Evolutionary conservation across 2,797 vertebrate species (phyloP).

Genomic region (Eulemur albifrons): DNA sequence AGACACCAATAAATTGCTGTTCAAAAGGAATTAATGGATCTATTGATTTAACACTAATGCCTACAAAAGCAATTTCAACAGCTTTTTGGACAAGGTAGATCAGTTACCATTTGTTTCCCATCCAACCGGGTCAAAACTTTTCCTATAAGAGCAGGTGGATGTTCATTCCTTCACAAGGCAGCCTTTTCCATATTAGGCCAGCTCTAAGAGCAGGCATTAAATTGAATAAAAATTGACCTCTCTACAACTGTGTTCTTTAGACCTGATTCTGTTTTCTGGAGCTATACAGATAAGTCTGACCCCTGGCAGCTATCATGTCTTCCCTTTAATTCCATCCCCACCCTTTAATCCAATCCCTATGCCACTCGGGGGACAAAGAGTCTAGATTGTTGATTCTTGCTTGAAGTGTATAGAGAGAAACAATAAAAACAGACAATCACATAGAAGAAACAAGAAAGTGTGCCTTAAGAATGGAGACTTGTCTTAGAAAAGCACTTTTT

Average conservation of each 20-base stretch:
- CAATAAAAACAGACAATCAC: not conserved
- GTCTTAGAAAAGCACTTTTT: conserved; percentile 9
- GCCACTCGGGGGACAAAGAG: not conserved
- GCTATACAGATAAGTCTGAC: not conserved
- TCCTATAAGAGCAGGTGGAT: not conserved
- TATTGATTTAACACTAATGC: not conserved
- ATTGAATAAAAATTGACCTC: not conserved
- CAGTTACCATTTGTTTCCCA: not conserved
- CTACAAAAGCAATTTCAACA: not conserved
- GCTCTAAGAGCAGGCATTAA: not conserved
- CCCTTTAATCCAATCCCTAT: not conserved
- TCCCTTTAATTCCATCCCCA: not conserved
- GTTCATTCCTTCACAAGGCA: not conserved
- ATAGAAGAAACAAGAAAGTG: conserved; percentile 32
- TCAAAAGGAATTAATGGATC: not conserved
- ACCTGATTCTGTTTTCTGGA: not conserved
- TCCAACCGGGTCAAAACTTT: not conserved
- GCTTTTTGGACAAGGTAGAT: not conserved
- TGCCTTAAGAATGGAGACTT: not conserved
- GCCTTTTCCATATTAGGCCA: not conserved
- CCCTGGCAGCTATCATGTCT: not conserved
- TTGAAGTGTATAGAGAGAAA: not conserved
- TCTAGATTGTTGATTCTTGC: not conserved
- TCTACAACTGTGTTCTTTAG: not conserved
- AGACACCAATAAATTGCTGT: not conserved